Percentiles rank a stretch among this genome's conserved stretches.
Evolutionary conservation across 2,113 vertebrate genomes (phyloP).

Genomic region (Mesitornis unicolor): DNA sequence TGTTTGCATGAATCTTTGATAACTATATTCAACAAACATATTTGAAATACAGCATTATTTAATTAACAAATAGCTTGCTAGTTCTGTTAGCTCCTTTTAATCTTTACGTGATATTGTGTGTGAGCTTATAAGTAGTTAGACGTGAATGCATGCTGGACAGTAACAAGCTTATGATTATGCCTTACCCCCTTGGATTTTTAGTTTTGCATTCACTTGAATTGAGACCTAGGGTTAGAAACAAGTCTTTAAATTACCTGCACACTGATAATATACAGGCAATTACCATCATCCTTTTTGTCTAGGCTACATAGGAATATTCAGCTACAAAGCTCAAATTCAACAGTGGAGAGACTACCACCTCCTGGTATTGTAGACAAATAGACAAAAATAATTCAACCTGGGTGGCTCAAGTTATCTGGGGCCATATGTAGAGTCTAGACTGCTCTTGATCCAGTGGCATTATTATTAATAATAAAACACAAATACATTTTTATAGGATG

Average conservation of each 20-base stretch:
- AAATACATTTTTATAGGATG: neutral
- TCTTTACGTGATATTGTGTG: too few relatives aligned
- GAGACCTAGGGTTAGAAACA: neutral
- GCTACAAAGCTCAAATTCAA: neutral
- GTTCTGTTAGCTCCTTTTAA: neutral
- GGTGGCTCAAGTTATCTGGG: neutral
- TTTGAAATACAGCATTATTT: neutral
- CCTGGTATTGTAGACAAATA: neutral
- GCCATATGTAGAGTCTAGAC: neutral
- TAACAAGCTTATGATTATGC: neutral
- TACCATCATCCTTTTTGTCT: neutral
- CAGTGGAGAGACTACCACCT: neutral
- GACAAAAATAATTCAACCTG: neutral
- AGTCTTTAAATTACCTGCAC: neutral
- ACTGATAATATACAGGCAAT: neutral
- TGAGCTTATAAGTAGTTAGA: neutral
- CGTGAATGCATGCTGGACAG: neutral
- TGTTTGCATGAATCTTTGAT: neutral
- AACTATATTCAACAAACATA: neutral
- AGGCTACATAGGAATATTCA: neutral
- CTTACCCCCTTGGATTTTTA: neutral
- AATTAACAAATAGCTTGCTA: neutral
- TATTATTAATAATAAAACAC: neutral
- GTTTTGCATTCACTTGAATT: neutral
- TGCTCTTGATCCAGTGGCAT: neutral